Percentiles rank a stretch among this genome's conserved stretches.
Evolutionary conservation across 30 jellyfish, hydroid and myxozoan species (phyloP).

Genomic region (Cassiopea andromeda): DNA sequence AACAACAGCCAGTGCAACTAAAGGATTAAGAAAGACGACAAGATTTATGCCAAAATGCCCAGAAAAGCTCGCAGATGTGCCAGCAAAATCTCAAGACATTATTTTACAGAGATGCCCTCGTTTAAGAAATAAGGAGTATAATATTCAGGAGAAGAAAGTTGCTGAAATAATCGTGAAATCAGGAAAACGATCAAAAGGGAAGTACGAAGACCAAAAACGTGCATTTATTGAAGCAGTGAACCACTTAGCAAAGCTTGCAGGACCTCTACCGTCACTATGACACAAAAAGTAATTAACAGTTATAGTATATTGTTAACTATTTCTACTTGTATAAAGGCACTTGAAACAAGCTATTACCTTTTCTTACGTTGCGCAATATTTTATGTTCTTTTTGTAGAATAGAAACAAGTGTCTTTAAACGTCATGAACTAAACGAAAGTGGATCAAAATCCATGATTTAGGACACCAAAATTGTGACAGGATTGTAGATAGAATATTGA

Average conservation of each 20-base stretch:
- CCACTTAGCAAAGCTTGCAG: conserved; percentile 78
- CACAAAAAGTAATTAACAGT: no score
- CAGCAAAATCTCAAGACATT: conserved; percentile 16
- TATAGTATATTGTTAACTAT: no score
- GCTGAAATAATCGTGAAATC: conserved; percentile 52
- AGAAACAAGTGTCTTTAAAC: no score
- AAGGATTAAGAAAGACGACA: conserved; percentile 49
- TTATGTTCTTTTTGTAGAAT: no score
- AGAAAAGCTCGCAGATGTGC: conserved; percentile 44
- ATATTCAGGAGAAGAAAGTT: conserved; percentile 64
- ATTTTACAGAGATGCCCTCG: conserved; percentile 57
- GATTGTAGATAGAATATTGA: no score
- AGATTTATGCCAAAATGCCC: conserved; percentile 76
- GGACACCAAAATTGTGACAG: no score
- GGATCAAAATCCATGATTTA: no score
- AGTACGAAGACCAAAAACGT: conserved; percentile 59
- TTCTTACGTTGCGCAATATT: no score
- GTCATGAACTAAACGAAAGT: no score
- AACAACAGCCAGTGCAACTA: conserved; percentile 61
- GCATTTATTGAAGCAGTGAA: conserved; percentile 74
- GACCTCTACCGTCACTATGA: conserved; percentile 76
- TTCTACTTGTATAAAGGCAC: no score
- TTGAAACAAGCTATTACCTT: no score
- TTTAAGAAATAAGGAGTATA: conserved; percentile 58
- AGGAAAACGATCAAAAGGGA: background rate